phyloP scores from a whole-genome alignment of 1,140 invertebrate genomes.

The Neodiprion pinetum region DNA sequence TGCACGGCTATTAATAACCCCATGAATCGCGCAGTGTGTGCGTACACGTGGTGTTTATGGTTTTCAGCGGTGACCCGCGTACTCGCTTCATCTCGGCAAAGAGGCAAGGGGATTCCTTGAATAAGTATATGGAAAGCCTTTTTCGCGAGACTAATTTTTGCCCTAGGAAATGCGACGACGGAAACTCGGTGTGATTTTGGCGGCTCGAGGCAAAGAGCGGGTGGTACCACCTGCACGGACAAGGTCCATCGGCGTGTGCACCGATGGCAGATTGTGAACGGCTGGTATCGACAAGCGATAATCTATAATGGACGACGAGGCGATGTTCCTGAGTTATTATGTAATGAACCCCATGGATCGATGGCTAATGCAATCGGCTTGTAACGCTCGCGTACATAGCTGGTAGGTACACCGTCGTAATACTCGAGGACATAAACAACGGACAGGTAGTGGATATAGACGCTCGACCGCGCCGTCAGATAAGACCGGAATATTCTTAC shows the following conservation, averaged over 20 bases:
- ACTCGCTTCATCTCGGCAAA: too few relatives aligned
- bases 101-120: too few relatives aligned
- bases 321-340: background rate
- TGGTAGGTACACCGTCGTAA: background rate
- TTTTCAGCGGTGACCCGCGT: too few relatives aligned
- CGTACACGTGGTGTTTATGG: too few relatives aligned
- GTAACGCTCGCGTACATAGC: background rate
- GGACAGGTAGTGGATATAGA: slow-evolving; percentile 1
- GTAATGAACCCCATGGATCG: background rate
- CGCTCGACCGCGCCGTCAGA: background rate
- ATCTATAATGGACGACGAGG: background rate
- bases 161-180: too few relatives aligned
- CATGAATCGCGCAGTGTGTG: too few relatives aligned
- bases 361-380: slow-evolving; percentile 3
- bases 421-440: background rate
- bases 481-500: slow-evolving; percentile 7
- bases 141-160: too few relatives aligned
- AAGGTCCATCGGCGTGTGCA: too few relatives aligned
- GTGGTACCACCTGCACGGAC: too few relatives aligned
- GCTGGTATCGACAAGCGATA: background rate
- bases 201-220: background rate
- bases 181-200: background rate
- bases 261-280: background rate
- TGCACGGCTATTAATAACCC: background rate
- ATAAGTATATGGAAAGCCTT: too few relatives aligned